A percentile compares a stretch with the other conserved stretches of the same genome.
Evolutionary conservation across 2,113 vertebrate species (phyloP).

Genomic region (Nanorana parkeri): DNA sequence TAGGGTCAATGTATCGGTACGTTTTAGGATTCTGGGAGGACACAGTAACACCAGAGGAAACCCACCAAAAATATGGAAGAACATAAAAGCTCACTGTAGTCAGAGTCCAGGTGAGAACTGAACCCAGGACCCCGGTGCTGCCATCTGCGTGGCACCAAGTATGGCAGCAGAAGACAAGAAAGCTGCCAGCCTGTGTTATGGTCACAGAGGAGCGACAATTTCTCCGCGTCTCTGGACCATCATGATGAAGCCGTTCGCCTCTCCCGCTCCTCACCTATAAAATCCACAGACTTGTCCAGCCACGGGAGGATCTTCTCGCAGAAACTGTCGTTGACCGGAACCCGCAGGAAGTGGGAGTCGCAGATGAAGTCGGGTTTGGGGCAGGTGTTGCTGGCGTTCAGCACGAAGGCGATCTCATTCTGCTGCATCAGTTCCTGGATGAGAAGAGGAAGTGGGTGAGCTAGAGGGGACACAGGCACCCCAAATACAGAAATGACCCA

Average conservation of each 20-base stretch:
- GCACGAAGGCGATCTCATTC: slow-evolving; percentile 88
- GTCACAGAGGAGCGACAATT: too few species aligned
- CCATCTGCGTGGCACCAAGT: too few species aligned
- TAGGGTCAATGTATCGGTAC: too few species aligned
- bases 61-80: background rate
- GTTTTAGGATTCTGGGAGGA: too few species aligned
- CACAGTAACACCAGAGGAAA: too few species aligned
- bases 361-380: slow-evolving; percentile 96
- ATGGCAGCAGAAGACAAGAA: too few species aligned
- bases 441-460: background rate
- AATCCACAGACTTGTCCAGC: slow-evolving; percentile 93
- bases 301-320: slow-evolving; percentile 97
- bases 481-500: too few species aligned
- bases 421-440: slow-evolving; percentile 94
- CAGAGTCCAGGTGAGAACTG: background rate
- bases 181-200: too few species aligned
- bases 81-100: background rate
- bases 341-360: slow-evolving; percentile 90
- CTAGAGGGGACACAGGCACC: background rate
- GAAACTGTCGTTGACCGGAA: slow-evolving; percentile 96
- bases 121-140: background rate
- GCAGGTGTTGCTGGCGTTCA: slow-evolving; percentile 95
- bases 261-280: slow-evolving; percentile 82
- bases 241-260: background rate
- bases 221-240: background rate